Conservation (phyloP, 2,888 invertebrate species). For the Cheilosia impressa region DNA sequence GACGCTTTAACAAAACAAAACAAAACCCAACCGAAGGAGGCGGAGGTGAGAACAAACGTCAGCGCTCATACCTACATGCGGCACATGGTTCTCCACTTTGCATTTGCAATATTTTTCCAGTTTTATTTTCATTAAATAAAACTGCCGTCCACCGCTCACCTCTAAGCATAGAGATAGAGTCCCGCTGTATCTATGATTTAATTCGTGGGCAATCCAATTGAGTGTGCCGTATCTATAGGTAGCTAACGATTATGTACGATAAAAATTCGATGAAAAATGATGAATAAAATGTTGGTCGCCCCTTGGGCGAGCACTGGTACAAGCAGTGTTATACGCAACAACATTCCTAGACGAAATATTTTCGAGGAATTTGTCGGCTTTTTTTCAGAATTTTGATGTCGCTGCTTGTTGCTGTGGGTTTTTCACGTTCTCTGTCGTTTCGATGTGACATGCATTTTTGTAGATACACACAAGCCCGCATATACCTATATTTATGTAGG, state of each 20-base stretch:
- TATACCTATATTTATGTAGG: neutral
- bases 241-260: constrained; percentile 54
- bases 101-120: constrained; percentile 56
- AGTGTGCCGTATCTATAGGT: constrained; percentile 34
- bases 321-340: constrained; percentile 13
- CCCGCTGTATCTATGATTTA: constrained; percentile 21
- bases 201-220: constrained; percentile 33
- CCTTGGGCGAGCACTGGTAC: neutral
- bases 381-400: constrained; percentile 68
- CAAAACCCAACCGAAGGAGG: neutral
- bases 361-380: constrained; percentile 71
- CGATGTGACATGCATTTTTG: constrained; percentile 60
- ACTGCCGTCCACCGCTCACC: neutral
- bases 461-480: neutral
- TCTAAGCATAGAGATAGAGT: neutral
- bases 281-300: constrained; percentile 50
- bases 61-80: constrained; percentile 17
- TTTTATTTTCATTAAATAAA: constrained; percentile 28
- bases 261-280: constrained; percentile 60
- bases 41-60: constrained; percentile 38
- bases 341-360: constrained; percentile 71
- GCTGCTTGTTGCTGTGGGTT: constrained; percentile 42
- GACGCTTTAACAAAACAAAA: constrained; percentile 64
- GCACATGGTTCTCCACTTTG: constrained; percentile 39
- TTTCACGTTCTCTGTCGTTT: constrained; percentile 39